These are phyloP conservation scores for Scaptodrosophila latifasciaeformis DNA, from an alignment of 2,888 invertebrate genomes.

Conservation along the genomic window DNA sequence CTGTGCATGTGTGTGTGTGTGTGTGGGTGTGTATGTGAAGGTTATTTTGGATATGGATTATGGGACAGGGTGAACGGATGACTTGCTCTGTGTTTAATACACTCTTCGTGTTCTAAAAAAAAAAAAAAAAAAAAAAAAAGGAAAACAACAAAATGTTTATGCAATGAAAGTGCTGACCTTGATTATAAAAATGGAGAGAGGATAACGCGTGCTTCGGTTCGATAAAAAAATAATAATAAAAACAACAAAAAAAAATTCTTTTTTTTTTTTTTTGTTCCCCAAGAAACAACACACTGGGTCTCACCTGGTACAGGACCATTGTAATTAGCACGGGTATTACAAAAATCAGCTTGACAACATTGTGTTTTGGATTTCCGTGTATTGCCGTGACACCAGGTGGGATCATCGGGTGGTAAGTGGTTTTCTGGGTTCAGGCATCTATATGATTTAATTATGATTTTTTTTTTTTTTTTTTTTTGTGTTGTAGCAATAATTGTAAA, in stretches of 20 bases:
- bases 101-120: too few species aligned
- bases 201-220: too few species aligned
- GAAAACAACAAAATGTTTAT: too few species aligned
- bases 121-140: too few species aligned
- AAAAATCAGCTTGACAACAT: constrained; percentile 82
- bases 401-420: constrained; percentile 79
- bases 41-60: constrained; percentile 20
- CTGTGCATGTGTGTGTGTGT: constrained; percentile 1
- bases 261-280: not conserved
- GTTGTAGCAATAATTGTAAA: constrained; percentile 29
- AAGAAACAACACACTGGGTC: constrained; percentile 54
- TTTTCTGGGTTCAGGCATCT: constrained; percentile 80
- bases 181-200: too few species aligned
- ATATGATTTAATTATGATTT: constrained; percentile 53
- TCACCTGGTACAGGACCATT: constrained; percentile 73
- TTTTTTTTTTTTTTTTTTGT: constrained; percentile 25
- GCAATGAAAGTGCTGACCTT: too few species aligned
- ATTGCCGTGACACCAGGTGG: constrained; percentile 78
- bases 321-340: constrained; percentile 79
- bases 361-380: constrained; percentile 65
- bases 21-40: too few species aligned
- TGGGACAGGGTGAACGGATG: constrained; percentile 7
- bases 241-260: too few species aligned
- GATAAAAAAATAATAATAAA: too few species aligned
- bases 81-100: constrained; percentile 13